phyloP scores from a whole-genome alignment of 2,888 invertebrate genomes.

The Argynnis bischoffii region DNA sequence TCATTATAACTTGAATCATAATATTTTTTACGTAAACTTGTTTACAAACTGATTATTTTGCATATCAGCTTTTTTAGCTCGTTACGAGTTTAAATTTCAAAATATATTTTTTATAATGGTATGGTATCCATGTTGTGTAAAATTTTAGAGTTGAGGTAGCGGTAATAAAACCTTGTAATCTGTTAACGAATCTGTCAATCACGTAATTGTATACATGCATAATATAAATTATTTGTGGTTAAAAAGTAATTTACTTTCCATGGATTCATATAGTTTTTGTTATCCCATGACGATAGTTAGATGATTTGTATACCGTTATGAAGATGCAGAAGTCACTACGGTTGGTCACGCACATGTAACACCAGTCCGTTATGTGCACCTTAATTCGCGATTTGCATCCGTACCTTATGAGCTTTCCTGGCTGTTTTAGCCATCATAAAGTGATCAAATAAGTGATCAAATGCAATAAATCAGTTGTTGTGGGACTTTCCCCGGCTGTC shows the following conservation, averaged over 20 bases:
- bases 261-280: conserved; percentile 41
- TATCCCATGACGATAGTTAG: conserved; percentile 53
- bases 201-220: conserved; percentile 6
- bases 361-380: conserved; percentile 58
- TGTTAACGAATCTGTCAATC: not conserved
- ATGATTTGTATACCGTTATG: conserved; percentile 67
- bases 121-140: too few relatives aligned
- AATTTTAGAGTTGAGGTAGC: too few relatives aligned
- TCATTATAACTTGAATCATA: too few relatives aligned
- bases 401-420: conserved; percentile 71
- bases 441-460: conserved; percentile 80
- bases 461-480: conserved; percentile 66
- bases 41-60: too few relatives aligned
- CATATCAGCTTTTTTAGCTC: too few relatives aligned
- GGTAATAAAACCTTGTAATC: too few relatives aligned
- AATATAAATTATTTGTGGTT: not conserved
- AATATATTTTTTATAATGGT: too few relatives aligned
- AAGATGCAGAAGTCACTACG: conserved; percentile 49
- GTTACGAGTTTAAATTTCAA: too few relatives aligned
- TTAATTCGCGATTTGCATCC: conserved; percentile 72
- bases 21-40: too few relatives aligned
- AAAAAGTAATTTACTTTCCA: conserved; percentile 62
- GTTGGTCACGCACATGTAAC: conserved; percentile 55
- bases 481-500: conserved; percentile 68
- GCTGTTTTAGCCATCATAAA: conserved; percentile 78